A percentile compares a stretch with the other conserved stretches of the same genome.
These are phyloP conservation scores for Trichopria drosophilae DNA, from an alignment of 2,888 invertebrate genomes.

Conservation along the genomic window DNA sequence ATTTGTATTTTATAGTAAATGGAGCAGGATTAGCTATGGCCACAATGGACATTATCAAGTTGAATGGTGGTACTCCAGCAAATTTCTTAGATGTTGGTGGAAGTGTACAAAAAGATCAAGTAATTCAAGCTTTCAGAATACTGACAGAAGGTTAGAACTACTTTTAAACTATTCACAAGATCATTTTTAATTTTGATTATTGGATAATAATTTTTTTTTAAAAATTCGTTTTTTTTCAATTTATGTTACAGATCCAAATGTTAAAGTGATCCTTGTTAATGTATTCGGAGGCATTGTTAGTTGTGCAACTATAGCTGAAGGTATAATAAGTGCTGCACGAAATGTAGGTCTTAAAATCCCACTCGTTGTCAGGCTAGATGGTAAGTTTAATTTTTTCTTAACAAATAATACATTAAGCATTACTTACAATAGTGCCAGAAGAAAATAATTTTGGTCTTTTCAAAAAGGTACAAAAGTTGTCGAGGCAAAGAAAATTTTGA, in stretches of 20 bases:
- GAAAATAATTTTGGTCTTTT: constrained; percentile 14
- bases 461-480: constrained; percentile 63
- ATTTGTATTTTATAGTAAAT: constrained; percentile 72
- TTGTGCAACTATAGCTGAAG: constrained; percentile 95
- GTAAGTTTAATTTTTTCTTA: constrained; percentile 56
- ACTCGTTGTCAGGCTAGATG: constrained; percentile 91
- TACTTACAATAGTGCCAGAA: constrained; percentile 2
- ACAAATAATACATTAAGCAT: neutral
- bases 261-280: constrained; percentile 94
- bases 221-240: constrained; percentile 6
- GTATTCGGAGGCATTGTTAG: constrained; percentile 99
- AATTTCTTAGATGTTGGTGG: constrained; percentile 99
- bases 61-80: constrained; percentile 94
- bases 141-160: constrained; percentile 69
- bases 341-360: constrained; percentile 81
- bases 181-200: constrained; percentile 1
- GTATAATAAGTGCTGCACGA: constrained; percentile 87
- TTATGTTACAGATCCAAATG: constrained; percentile 72
- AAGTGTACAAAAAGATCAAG: constrained; percentile 91
- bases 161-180: too few relatives aligned
- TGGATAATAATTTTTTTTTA: neutral
- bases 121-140: constrained; percentile 88
- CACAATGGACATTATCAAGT: constrained; percentile 98
- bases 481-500: constrained; percentile 80
- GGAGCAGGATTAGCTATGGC: constrained; percentile 99